phyloP scores from a whole-genome alignment of 2,888 invertebrate genomes.

The Galerucella calmariensis region DNA sequence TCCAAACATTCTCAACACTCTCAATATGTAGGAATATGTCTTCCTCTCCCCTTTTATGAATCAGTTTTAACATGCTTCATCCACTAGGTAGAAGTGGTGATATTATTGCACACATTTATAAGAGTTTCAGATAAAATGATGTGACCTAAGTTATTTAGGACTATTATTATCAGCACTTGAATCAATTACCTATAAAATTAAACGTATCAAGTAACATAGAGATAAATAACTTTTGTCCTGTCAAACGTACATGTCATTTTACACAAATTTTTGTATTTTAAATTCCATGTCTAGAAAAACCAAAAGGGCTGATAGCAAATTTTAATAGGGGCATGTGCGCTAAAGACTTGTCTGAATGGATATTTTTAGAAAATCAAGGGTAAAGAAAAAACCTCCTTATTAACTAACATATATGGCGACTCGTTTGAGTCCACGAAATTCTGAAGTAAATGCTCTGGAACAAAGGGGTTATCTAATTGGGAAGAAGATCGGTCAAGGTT shows the following conservation, averaged over 20 bases:
- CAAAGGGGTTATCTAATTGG: constrained; percentile 83
- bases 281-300: constrained; percentile 45
- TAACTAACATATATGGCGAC: constrained; percentile 70
- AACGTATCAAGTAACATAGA: constrained; percentile 45
- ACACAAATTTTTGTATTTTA: constrained; percentile 49
- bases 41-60: too few species aligned
- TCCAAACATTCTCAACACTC: too few species aligned
- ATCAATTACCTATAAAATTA: background rate
- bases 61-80: too few species aligned
- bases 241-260: constrained; percentile 46
- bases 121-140: too few species aligned
- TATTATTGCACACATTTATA: too few species aligned
- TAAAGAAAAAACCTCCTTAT: constrained; percentile 43
- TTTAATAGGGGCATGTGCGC: constrained; percentile 44
- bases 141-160: background rate
- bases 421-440: constrained; percentile 80
- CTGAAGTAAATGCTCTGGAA: constrained; percentile 86
- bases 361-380: constrained; percentile 47
- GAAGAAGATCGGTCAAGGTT: constrained; percentile 90
- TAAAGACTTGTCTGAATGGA: constrained; percentile 48
- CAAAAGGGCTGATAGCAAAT: constrained; percentile 42
- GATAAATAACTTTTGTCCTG: constrained; percentile 51
- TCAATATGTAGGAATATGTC: too few species aligned
- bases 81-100: too few species aligned
- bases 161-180: background rate